phyloP scores from a whole-genome alignment of 1,140 invertebrate genomes.

The Cherax destructor region DNA sequence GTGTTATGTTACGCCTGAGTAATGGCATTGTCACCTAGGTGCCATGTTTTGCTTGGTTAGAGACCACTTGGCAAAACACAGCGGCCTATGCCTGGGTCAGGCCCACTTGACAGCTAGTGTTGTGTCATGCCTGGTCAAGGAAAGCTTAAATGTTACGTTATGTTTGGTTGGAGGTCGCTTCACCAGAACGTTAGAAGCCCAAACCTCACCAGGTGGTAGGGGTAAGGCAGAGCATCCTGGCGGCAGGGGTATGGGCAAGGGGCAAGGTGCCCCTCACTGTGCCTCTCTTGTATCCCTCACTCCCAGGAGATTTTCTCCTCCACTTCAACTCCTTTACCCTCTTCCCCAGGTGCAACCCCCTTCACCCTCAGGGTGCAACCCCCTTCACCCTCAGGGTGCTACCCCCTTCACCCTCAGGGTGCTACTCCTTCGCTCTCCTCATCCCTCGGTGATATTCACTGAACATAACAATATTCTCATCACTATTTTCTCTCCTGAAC shows the following conservation, averaged over 20 bases:
- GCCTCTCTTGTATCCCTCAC: neutral
- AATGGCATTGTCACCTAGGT: conserved; percentile 16
- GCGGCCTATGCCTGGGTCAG: no score
- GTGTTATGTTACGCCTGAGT: conserved; percentile 13
- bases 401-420: no score
- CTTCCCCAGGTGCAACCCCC: neutral
- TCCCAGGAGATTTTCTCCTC: neutral
- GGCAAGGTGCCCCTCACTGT: neutral
- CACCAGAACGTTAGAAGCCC: conserved; percentile 16
- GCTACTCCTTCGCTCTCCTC: no score
- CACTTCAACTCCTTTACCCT: neutral
- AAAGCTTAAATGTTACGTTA: neutral
- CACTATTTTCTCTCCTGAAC: no score
- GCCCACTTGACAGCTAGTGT: no score
- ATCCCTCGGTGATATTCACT: neutral
- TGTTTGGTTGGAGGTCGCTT: conserved; percentile 33
- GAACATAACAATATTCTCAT: no score
- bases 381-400: no score
- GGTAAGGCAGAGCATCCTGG: neutral
- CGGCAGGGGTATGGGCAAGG: neutral
- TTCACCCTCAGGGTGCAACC: no score
- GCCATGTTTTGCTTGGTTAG: conserved; percentile 21
- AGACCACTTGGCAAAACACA: neutral
- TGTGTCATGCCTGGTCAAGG: no score
- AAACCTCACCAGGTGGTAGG: conserved; percentile 5